These are phyloP conservation scores for Polydrusus pterygomalis DNA, from an alignment of 2,888 invertebrate species.

Conservation along the genomic window DNA sequence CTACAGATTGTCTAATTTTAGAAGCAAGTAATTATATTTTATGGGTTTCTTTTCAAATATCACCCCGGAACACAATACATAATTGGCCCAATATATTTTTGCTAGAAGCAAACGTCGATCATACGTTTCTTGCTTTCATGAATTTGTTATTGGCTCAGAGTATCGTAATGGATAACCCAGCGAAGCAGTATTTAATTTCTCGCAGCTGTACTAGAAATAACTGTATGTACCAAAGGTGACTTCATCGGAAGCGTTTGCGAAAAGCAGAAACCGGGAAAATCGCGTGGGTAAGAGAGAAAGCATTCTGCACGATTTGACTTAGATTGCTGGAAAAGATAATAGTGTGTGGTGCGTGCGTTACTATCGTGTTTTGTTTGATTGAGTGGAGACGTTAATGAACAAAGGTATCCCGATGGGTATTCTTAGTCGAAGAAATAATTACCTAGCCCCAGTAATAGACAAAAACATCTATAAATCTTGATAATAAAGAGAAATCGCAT, in stretches of 20 bases:
- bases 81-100: no score
- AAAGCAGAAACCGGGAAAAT: constrained; percentile 17
- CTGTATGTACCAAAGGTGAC: constrained; percentile 9
- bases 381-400: neutral
- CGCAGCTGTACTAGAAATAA: constrained; percentile 1
- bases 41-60: no score
- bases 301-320: constrained; percentile 39
- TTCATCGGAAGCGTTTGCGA: constrained; percentile 22
- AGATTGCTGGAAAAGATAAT: constrained; percentile 29
- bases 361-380: neutral
- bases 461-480: no score
- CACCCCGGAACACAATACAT: no score
- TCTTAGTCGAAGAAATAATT: no score
- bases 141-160: no score
- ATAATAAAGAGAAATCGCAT: no score
- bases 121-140: no score
- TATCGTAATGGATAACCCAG: no score
- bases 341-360: constrained; percentile 11
- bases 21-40: neutral
- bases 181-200: neutral
- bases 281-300: constrained; percentile 33
- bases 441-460: no score
- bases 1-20: neutral
- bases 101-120: no score
- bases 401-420: no score